Evolutionary conservation across 2,888 invertebrate species (phyloP).

Genomic region (Synanthedon myopaeformis): DNA sequence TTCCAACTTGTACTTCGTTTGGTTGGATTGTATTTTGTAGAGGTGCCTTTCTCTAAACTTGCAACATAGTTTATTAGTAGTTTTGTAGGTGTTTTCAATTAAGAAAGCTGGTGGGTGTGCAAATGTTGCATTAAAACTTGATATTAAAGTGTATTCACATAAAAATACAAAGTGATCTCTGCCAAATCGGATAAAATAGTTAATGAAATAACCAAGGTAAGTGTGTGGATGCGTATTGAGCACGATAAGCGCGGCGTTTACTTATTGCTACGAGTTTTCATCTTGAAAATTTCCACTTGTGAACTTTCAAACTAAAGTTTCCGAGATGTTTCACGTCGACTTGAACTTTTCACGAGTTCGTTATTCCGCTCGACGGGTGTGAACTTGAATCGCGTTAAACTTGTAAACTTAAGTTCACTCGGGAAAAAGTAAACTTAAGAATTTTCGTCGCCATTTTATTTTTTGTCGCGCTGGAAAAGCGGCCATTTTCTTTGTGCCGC

Average conservation of each 20-base stretch:
- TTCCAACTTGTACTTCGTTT: conserved; percentile 66
- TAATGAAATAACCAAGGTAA: conserved; percentile 66
- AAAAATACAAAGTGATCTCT: conserved; percentile 17
- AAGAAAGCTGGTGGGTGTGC: conserved; percentile 71
- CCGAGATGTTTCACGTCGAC: conserved; percentile 52
- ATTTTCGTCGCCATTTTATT: conserved; percentile 73
- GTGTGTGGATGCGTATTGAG: conserved; percentile 32
- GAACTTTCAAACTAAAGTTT: conserved; percentile 66
- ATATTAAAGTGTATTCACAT: conserved; percentile 32
- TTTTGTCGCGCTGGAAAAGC: conserved; percentile 73
- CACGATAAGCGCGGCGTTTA: conserved; percentile 48
- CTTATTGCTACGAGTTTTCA: conserved; percentile 63
- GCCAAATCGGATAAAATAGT: conserved; percentile 38
- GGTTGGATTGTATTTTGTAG: conserved; percentile 45
- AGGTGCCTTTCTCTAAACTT: conserved; percentile 71
- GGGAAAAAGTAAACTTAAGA: conserved; percentile 70
- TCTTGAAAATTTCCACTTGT: conserved; percentile 68
- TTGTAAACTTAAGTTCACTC: conserved; percentile 50
- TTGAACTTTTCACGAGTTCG: conserved; percentile 46
- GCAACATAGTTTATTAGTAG: conserved; percentile 56
- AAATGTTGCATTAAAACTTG: conserved; percentile 37
- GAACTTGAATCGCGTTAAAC: conserved; percentile 30
- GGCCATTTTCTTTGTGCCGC: conserved; percentile 73
- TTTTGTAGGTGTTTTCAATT: conserved; percentile 56
- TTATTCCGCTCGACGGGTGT: conserved; percentile 24